Conservation (phyloP, 2,113 vertebrate species). For the Saiga tatarica region DNA sequence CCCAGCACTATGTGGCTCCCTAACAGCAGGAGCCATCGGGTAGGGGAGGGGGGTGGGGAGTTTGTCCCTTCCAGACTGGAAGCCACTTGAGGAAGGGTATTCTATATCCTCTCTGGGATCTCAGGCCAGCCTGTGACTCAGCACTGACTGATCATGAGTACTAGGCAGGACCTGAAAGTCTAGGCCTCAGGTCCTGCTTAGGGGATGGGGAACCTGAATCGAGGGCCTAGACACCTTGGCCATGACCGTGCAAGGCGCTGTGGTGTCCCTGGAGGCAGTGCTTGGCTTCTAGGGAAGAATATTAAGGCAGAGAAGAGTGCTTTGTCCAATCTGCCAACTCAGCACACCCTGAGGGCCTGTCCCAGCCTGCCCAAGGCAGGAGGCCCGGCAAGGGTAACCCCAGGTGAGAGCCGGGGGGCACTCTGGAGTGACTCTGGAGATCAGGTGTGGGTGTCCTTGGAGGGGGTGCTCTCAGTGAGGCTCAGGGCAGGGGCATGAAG, state of each 20-base stretch:
- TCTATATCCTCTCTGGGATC: not conserved
- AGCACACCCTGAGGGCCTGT: constrained; percentile 55
- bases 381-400: not conserved
- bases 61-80: not conserved
- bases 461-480: not conserved
- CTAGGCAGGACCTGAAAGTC: not conserved
- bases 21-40: not conserved
- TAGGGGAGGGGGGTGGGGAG: not conserved
- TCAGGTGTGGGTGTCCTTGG: not conserved
- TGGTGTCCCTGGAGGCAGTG: constrained; percentile 42
- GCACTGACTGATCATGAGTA: not conserved
- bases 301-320: constrained; percentile 37
- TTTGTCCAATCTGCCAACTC: constrained; percentile 49
- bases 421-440: not conserved
- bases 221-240: not conserved
- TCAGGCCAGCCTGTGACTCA: not conserved
- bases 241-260: not conserved
- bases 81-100: not conserved
- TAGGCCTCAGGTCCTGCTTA: not conserved
- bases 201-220: not conserved
- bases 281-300: not conserved
- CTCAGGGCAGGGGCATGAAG: not conserved
- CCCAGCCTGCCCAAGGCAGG: constrained; percentile 56
- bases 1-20: not conserved
- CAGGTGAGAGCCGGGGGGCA: not conserved